phyloP scores from a whole-genome alignment of 2,113 vertebrate genomes.

The Lophius piscatorius region DNA sequence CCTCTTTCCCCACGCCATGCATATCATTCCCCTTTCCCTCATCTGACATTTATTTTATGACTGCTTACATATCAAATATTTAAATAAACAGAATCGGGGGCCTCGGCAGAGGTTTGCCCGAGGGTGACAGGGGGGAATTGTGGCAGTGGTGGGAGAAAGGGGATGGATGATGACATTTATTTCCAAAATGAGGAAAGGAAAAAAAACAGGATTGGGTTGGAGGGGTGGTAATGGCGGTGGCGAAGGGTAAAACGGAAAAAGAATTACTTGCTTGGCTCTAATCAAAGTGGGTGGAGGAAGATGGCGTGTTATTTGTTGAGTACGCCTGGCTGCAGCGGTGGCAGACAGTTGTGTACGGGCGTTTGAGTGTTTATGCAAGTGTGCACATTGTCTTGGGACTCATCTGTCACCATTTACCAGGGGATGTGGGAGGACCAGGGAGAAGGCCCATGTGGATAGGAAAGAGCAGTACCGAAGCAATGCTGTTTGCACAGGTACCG shows the following conservation, averaged over 20 bases:
- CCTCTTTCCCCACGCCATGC: conserved; percentile 47
- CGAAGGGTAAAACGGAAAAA: conserved; percentile 34
- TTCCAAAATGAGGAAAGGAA: conserved; percentile 58
- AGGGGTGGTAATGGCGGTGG: conserved; percentile 13
- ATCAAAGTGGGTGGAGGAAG: conserved; percentile 68
- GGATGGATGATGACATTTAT: conserved; percentile 77
- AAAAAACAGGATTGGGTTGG: conserved; percentile 25
- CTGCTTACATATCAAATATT: conserved; percentile 84
- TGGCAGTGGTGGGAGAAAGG: conserved; percentile 27
- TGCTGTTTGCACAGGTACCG: conserved; percentile 59
- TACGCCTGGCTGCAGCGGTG: conserved; percentile 63
- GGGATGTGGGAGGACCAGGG: conserved; percentile 47
- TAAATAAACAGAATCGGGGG: conserved; percentile 79
- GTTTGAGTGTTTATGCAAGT: conserved; percentile 32
- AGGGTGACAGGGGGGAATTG: conserved; percentile 40
- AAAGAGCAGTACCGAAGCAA: conserved; percentile 37
- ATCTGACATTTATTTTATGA: conserved; percentile 83
- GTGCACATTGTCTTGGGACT: conserved; percentile 44
- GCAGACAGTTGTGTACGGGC: conserved; percentile 46
- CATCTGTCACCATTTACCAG: conserved; percentile 75
- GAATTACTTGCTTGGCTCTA: conserved; percentile 73
- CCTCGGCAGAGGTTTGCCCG: conserved; percentile 60
- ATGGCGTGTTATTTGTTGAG: conserved; percentile 57
- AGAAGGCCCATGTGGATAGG: conserved; percentile 74
- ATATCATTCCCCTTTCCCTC: conserved; percentile 72